These are phyloP conservation scores for Eurytoma californica DNA, from an alignment of 2,888 invertebrate species.

Conservation along the genomic window DNA sequence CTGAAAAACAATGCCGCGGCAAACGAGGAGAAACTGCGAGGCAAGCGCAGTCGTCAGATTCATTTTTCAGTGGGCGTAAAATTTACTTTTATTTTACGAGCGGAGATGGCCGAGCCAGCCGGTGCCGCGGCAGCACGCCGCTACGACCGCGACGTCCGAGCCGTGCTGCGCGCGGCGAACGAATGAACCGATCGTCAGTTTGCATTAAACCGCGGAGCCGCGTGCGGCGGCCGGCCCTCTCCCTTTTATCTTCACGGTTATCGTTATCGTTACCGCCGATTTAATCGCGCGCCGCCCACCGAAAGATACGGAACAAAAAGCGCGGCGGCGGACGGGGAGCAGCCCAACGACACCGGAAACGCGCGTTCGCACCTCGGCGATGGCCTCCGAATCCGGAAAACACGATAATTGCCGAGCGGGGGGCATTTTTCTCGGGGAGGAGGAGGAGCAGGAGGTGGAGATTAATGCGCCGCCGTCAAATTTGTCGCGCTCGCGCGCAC, in stretches of 20 bases:
- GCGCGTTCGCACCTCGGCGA: neutral
- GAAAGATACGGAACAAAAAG: neutral
- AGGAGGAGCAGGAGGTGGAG: conserved; percentile 41
- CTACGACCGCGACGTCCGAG: neutral
- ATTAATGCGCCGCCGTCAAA: conserved; percentile 66
- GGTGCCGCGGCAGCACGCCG: neutral
- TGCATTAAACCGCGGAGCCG: conserved; percentile 21
- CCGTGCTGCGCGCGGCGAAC: neutral
- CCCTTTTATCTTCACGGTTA: conserved; percentile 42
- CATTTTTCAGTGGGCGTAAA: conserved; percentile 17
- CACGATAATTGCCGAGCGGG: neutral
- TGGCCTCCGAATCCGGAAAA: neutral
- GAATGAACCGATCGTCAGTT: conserved; percentile 41
- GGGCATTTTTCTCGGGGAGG: neutral
- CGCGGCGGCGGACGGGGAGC: neutral
- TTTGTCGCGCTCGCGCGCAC: conserved; percentile 61
- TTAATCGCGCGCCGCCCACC: conserved; percentile 15
- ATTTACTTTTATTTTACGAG: conserved; percentile 33
- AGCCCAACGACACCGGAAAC: neutral
- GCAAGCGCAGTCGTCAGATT: no score
- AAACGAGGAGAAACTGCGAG: no score
- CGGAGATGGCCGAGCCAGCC: conserved; percentile 5
- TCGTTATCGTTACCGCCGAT: conserved; percentile 42
- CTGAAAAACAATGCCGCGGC: no score
- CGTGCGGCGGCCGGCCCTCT: neutral